These are phyloP conservation scores for Sinopyrophorus schimmeli DNA, from an alignment of 2,888 invertebrate genomes.

Conservation along the genomic window DNA sequence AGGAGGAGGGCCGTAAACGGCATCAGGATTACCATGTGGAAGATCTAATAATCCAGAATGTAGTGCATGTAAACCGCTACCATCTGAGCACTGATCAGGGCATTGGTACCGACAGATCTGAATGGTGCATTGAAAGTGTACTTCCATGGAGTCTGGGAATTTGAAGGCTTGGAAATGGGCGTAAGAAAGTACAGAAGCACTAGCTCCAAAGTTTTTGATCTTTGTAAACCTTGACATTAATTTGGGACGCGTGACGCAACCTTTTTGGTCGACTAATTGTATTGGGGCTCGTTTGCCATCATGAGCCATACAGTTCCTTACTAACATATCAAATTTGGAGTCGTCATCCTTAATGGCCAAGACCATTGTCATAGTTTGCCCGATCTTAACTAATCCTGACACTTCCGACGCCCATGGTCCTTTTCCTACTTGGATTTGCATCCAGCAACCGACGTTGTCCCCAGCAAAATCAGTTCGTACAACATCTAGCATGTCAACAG, in stretches of 20 bases:
- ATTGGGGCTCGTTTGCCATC: constrained; percentile 93
- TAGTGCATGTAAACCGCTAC: constrained; percentile 44
- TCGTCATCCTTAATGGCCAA: constrained; percentile 94
- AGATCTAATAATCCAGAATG: constrained; percentile 60
- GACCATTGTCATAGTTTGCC: constrained; percentile 97
- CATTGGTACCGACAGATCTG: constrained; percentile 93
- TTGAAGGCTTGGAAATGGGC: constrained; percentile 95
- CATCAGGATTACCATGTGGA: constrained; percentile 60
- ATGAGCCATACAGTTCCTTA: constrained; percentile 91
- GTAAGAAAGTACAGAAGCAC: constrained; percentile 88
- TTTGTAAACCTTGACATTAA: constrained; percentile 93
- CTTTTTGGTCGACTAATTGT: constrained; percentile 89
- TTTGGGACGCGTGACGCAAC: constrained; percentile 90
- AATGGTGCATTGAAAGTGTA: constrained; percentile 93
- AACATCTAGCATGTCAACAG: constrained; percentile 93
- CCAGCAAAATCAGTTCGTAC: constrained; percentile 94
- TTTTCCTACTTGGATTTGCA: constrained; percentile 95
- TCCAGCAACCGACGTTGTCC: constrained; percentile 96
- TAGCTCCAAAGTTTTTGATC: constrained; percentile 93
- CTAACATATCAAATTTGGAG: constrained; percentile 93
- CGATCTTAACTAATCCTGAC: constrained; percentile 90
- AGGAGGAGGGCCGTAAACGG: constrained; percentile 74
- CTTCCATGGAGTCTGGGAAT: constrained; percentile 95
- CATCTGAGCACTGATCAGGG: constrained; percentile 86
- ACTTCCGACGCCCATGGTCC: constrained; percentile 96